Percentiles rank a stretch among this genome's conserved stretches.
Conservation (phyloP, 2,113 vertebrate genomes). For the Prunella himalayana region DNA sequence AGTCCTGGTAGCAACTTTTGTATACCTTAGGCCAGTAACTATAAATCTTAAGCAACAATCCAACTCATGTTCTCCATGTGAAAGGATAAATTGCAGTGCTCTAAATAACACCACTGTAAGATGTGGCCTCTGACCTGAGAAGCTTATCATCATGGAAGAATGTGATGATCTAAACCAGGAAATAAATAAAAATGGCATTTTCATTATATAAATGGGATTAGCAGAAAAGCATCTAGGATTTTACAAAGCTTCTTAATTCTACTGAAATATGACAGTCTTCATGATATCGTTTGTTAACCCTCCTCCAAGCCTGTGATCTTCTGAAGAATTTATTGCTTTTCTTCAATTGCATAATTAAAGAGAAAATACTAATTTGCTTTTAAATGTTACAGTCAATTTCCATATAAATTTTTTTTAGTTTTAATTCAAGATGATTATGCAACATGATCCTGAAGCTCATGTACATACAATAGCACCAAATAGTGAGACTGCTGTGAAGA, state of each 20-base stretch:
- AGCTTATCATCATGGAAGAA: neutral
- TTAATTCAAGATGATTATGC: neutral
- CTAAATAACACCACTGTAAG: neutral
- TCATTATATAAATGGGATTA: neutral
- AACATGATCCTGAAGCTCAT: neutral
- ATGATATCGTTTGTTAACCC: neutral
- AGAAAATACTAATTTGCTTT: neutral
- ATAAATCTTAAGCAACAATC: neutral
- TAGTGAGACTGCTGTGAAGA: neutral
- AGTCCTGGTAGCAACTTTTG: neutral
- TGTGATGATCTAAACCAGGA: slow-evolving; percentile 28
- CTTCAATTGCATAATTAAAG: neutral
- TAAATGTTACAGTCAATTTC: neutral
- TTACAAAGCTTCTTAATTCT: neutral
- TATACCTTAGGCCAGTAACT: neutral
- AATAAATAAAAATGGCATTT: slow-evolving; percentile 3
- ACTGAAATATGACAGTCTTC: neutral
- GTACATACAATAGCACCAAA: neutral
- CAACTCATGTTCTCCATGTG: neutral
- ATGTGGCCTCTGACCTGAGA: neutral
- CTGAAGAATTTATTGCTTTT: neutral
- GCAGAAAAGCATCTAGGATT: neutral
- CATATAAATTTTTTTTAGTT: neutral
- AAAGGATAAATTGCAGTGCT: neutral
- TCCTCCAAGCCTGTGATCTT: neutral